phyloP scores from a whole-genome alignment of 1,140 invertebrate species.

The Aphidius ervi region DNA sequence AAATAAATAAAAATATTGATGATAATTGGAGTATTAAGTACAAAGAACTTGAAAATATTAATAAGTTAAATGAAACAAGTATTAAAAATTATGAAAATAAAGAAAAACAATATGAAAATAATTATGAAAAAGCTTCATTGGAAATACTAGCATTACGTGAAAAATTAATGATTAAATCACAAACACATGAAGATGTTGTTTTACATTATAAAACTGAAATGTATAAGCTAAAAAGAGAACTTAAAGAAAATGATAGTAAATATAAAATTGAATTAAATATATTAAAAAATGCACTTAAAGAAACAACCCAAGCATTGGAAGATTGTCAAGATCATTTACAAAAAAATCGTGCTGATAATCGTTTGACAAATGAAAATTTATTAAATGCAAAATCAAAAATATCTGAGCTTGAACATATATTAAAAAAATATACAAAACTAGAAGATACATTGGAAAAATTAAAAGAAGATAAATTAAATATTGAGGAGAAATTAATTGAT shows the following conservation, averaged over 20 bases:
- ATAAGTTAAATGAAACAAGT: slow-evolving; percentile 21
- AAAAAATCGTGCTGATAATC: slow-evolving; percentile 25
- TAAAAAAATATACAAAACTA: slow-evolving; percentile 26
- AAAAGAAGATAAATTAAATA: slow-evolving; percentile 36
- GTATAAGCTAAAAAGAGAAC: slow-evolving; percentile 33
- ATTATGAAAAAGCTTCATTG: slow-evolving; percentile 30
- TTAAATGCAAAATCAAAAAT: slow-evolving; percentile 5
- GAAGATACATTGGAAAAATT: slow-evolving; percentile 36
- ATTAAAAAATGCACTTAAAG: slow-evolving; percentile 37
- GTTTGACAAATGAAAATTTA: too few relatives aligned
- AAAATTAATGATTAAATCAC: slow-evolving; percentile 29
- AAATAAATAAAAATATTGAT: slow-evolving; percentile 25
- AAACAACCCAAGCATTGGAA: slow-evolving; percentile 38
- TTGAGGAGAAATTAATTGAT: slow-evolving; percentile 39
- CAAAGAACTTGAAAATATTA: slow-evolving; percentile 31
- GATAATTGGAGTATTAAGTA: slow-evolving; percentile 29
- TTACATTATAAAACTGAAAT: slow-evolving; percentile 33
- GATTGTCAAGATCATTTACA: slow-evolving; percentile 40
- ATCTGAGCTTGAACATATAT: slow-evolving; percentile 17
- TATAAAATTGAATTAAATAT: slow-evolving; percentile 38
- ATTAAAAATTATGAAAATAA: slow-evolving; percentile 37
- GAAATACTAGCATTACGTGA: slow-evolving; percentile 33
- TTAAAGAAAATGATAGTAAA: slow-evolving; percentile 37
- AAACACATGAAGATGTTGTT: slow-evolving; percentile 38
- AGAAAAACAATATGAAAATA: slow-evolving; percentile 31